These are phyloP conservation scores for Pelochelys cantorii DNA, from an alignment of 2,797 vertebrate species.

Conservation along the genomic window DNA sequence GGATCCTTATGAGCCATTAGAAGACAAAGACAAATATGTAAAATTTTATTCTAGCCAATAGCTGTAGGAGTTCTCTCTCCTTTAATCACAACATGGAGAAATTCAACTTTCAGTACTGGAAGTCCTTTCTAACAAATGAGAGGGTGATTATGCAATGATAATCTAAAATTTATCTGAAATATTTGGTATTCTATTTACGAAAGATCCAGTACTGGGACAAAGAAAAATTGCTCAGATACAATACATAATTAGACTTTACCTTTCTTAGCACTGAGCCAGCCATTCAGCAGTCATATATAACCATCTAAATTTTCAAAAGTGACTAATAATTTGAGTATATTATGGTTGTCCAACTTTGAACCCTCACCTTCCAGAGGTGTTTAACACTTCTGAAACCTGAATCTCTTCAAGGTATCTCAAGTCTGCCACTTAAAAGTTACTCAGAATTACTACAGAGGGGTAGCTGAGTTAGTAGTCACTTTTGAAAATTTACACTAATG, in stretches of 20 bases:
- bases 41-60: not conserved
- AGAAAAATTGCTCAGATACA: not conserved
- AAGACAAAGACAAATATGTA: not conserved
- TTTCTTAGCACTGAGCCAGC: not conserved
- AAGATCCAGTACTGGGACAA: too few species aligned
- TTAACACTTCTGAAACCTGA: not conserved
- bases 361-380: not conserved
- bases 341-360: not conserved
- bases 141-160: not conserved
- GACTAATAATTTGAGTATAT: not conserved
- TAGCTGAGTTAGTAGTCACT: not conserved
- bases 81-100: not conserved
- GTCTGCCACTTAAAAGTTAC: not conserved
- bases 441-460: not conserved
- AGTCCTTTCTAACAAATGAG: not conserved
- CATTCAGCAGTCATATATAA: not conserved
- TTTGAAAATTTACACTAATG: not conserved
- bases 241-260: not conserved
- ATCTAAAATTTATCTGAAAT: not conserved
- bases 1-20: not conserved
- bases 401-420: not conserved
- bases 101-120: not conserved
- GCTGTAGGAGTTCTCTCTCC: not conserved
- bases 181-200: too few species aligned
- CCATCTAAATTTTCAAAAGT: not conserved